Conservation (phyloP, 1,140 invertebrate genomes). For the Bombus waltoni region DNA sequence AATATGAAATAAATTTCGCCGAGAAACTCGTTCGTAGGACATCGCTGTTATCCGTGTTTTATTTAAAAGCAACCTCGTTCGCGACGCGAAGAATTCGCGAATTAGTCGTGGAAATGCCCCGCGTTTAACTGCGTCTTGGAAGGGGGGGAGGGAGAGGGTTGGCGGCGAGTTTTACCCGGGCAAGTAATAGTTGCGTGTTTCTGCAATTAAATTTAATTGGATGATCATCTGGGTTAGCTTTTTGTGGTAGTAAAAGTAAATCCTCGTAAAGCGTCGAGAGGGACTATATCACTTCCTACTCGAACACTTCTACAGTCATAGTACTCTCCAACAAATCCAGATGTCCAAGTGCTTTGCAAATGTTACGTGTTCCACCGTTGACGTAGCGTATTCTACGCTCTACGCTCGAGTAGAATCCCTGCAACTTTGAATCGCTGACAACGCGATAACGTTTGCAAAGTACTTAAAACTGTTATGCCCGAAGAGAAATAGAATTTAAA, state of each 20-base stretch:
- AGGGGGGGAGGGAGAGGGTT: too few species aligned
- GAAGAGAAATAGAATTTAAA: not conserved
- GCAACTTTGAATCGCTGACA: not conserved
- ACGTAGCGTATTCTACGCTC: not conserved
- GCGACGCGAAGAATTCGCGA: not conserved
- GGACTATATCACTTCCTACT: constrained; percentile 12
- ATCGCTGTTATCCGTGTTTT: not conserved
- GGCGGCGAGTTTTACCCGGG: not conserved
- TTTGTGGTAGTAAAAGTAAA: constrained; percentile 3
- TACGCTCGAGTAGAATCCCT: not conserved
- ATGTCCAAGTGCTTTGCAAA: constrained; percentile 38
- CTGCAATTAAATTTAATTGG: not conserved
- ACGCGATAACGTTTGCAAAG: constrained; percentile 22
- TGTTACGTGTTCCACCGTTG: constrained; percentile 26
- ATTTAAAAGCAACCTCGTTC: not conserved
- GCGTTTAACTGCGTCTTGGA: not conserved
- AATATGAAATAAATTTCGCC: not conserved
- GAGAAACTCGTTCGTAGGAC: not conserved
- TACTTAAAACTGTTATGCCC: not conserved
- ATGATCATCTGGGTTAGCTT: not conserved
- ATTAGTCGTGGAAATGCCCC: not conserved
- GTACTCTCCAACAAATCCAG: constrained; percentile 29
- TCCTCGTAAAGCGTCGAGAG: not conserved
- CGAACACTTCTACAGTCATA: constrained; percentile 23
- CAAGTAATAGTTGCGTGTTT: not conserved